phyloP scores from a whole-genome alignment of 1,140 invertebrate genomes.

The Nixonia krombeini region DNA sequence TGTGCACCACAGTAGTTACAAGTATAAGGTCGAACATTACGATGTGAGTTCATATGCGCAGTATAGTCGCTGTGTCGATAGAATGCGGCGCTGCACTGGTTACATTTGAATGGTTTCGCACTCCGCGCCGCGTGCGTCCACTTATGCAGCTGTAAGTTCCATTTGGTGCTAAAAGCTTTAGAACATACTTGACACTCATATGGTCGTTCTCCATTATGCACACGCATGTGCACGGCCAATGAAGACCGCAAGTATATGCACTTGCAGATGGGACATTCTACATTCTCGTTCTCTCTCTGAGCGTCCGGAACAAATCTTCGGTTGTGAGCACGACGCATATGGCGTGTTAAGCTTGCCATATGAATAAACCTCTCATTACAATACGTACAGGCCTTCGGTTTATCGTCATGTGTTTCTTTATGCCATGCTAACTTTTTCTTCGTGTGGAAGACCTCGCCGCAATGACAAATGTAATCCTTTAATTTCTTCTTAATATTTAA shows the following conservation, averaged over 20 bases:
- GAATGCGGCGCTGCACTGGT: slow-evolving; percentile 86
- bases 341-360: slow-evolving; percentile 83
- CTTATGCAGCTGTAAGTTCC: slow-evolving; percentile 89
- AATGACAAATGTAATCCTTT: slow-evolving; percentile 85
- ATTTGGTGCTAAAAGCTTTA: slow-evolving; percentile 88
- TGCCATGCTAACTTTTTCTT: slow-evolving; percentile 88
- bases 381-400: slow-evolving; percentile 85
- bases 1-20: slow-evolving; percentile 95
- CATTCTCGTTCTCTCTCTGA: slow-evolving; percentile 77
- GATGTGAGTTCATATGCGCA: slow-evolving; percentile 88
- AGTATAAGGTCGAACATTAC: slow-evolving; percentile 85
- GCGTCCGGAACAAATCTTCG: slow-evolving; percentile 79
- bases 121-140: slow-evolving; percentile 90
- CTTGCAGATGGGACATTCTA: slow-evolving; percentile 85
- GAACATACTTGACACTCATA: slow-evolving; percentile 87
- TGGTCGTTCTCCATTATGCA: slow-evolving; percentile 81
- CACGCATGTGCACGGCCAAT: slow-evolving; percentile 84
- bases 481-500: slow-evolving; percentile 77
- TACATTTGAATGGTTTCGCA: slow-evolving; percentile 89
- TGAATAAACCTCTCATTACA: slow-evolving; percentile 90
- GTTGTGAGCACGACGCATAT: slow-evolving; percentile 86
- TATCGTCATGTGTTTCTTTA: slow-evolving; percentile 85
- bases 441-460: slow-evolving; percentile 85
- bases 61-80: slow-evolving; percentile 84
- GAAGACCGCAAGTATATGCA: slow-evolving; percentile 84